A percentile compares a stretch with the other conserved stretches of the same genome.
Conservation (phyloP, 2,888 invertebrate species). For the Thyatira batis region DNA sequence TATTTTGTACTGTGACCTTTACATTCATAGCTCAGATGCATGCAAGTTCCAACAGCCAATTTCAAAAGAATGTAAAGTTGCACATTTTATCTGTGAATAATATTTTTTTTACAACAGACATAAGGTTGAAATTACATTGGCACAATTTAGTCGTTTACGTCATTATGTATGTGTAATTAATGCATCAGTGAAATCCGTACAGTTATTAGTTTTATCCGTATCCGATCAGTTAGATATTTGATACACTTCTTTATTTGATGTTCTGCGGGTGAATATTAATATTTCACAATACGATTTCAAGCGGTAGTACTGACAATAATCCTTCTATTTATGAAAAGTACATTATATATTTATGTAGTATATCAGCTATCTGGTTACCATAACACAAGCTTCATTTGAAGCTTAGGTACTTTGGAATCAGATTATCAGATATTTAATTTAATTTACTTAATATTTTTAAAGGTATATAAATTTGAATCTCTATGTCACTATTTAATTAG, state of each 20-base stretch:
- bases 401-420: too few species aligned
- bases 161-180: neutral
- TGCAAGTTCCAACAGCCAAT: neutral
- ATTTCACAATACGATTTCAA: neutral
- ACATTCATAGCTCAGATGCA: neutral
- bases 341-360: too few species aligned
- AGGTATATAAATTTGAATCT: too few species aligned
- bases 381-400: too few species aligned
- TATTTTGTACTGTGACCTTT: neutral
- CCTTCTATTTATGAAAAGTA: too few species aligned
- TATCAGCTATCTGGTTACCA: too few species aligned
- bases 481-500: too few species aligned
- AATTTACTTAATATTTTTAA: too few species aligned
- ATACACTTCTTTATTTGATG: conserved; percentile 7
- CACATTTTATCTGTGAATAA: neutral
- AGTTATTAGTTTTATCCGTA: conserved; percentile 26
- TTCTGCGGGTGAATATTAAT: conserved; percentile 1
- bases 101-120: neutral
- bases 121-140: neutral
- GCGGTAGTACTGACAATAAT: neutral
- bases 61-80: neutral
- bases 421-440: too few species aligned
- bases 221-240: conserved; percentile 23
- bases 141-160: neutral
- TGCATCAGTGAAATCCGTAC: conserved; percentile 4